Evolutionary conservation across 2,888 invertebrate species (phyloP).

Genomic region (Andrena praecox): DNA sequence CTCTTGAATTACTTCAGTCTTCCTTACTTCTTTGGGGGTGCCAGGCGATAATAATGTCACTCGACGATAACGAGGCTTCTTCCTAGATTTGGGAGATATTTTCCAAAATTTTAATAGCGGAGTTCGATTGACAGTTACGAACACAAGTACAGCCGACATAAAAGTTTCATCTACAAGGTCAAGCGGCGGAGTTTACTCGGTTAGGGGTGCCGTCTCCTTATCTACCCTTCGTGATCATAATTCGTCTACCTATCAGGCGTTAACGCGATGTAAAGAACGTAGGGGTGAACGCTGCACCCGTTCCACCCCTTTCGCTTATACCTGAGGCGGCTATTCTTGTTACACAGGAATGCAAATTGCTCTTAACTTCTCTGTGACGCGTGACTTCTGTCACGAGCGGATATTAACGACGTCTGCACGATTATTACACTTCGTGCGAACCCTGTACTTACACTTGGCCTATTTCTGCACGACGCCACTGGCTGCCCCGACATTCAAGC

Average conservation of each 20-base stretch:
- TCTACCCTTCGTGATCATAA: slow-evolving; percentile 64
- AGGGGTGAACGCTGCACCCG: slow-evolving; percentile 8
- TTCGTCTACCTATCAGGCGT: slow-evolving; percentile 28
- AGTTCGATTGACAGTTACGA: not conserved
- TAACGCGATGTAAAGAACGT: slow-evolving; percentile 13
- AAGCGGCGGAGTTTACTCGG: slow-evolving; percentile 72
- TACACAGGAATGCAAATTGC: not conserved
- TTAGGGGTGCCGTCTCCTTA: slow-evolving; percentile 72
- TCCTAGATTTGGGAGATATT: not conserved
- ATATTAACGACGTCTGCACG: not conserved
- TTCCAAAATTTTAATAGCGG: not conserved
- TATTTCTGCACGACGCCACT: not conserved
- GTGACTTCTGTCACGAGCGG: not conserved
- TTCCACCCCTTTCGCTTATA: not conserved
- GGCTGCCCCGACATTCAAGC: not conserved
- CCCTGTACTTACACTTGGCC: slow-evolving; percentile 23
- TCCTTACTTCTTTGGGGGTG: no score
- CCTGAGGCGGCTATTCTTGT: slow-evolving; percentile 1
- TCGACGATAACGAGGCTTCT: no score
- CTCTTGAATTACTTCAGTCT: no score
- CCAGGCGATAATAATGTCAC: no score
- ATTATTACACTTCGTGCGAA: slow-evolving; percentile 3
- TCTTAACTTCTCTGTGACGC: not conserved
- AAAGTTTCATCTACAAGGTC: slow-evolving; percentile 62
- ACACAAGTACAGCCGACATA: not conserved